These are phyloP conservation scores for Drosophila flavopinicola DNA, from an alignment of 2,888 invertebrate species.

Conservation along the genomic window DNA sequence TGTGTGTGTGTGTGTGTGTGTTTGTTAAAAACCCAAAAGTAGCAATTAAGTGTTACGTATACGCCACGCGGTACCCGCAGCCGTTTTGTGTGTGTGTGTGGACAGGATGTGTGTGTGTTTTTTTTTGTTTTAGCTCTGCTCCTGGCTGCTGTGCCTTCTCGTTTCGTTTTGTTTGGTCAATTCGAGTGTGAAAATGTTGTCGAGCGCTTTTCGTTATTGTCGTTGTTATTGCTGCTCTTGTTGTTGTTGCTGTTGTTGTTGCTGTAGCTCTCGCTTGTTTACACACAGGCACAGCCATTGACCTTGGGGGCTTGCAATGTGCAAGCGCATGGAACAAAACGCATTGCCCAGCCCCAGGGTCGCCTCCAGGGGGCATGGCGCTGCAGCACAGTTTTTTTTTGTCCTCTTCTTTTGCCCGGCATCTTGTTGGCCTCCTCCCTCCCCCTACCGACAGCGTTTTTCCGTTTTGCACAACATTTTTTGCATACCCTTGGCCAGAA, in stretches of 20 bases:
- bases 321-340: slow-evolving; percentile 66
- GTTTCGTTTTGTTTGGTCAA: slow-evolving; percentile 73
- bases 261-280: slow-evolving; percentile 43
- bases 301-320: slow-evolving; percentile 70
- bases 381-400: slow-evolving; percentile 40
- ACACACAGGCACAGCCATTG: slow-evolving; percentile 61
- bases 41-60: slow-evolving; percentile 67
- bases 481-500: slow-evolving; percentile 32
- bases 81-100: no score
- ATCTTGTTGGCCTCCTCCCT: slow-evolving; percentile 22
- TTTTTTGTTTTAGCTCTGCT: neutral
- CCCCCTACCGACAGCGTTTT: slow-evolving; percentile 51
- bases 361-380: slow-evolving; percentile 13
- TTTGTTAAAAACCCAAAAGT: slow-evolving; percentile 37
- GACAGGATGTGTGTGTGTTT: slow-evolving; percentile 20
- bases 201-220: slow-evolving; percentile 53
- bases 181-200: slow-evolving; percentile 79
- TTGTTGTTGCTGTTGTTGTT: slow-evolving; percentile 23
- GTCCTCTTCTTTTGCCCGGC: slow-evolving; percentile 20
- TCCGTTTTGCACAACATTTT: slow-evolving; percentile 40
- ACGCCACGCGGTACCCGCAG: slow-evolving; percentile 39
- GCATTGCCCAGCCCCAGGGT: slow-evolving; percentile 52
- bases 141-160: slow-evolving; percentile 20
- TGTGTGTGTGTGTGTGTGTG: slow-evolving; percentile 1
- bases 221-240: slow-evolving; percentile 20